Evolutionary conservation across 2,113 vertebrate genomes (phyloP), one percentile per base, ranked within the genome.

Genomic region (Anolis sagrei): DNA sequence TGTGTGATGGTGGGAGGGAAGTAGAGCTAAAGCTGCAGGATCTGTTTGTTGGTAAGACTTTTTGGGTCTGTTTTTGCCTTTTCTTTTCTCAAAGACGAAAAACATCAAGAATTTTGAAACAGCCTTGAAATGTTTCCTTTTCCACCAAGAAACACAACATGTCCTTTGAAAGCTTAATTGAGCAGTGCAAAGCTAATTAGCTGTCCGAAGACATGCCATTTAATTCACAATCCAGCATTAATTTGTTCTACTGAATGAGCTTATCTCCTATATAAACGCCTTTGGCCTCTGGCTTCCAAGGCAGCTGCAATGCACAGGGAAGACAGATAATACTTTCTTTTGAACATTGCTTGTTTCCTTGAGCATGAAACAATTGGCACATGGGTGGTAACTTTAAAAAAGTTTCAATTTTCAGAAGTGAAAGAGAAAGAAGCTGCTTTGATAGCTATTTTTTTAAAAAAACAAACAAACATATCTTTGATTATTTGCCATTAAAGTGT

Each of bases 151-250:
- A 96, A 93, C 94, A 95, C 92, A 95, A 91, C 94, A 88, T 95
- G 94, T 95, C 94, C 95, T 95, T 96, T 96, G 92, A 93, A 94
- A 95, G 94, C 92, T 95, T 97, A 97, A 97, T 96, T 96, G 96
- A 97, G 96, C 95, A 95, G 93, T 93, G 94, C 95, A 95, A 92
- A 96, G 95, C 95, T 97, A 97, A 97, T 97, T 96, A 96, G 95
- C 94, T 96, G 96, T 96, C 95, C 94, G 34, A 96, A 95, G 95
- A 95, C 94, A 94, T 75, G 89, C 93, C 93, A 93, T 96, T 97
- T 96, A 97, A 96, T 96, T 96, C 96, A 96, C 94, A 96, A 96
- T 94, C 92, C 91, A 90, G 89, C 95, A 95, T 95, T 96, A 96
- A 96, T 96, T 96, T 96, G 94, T 96, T 94, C 91, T 95, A 94